These are phyloP conservation scores for Aelia acuminata DNA, from an alignment of 2,888 invertebrate species.

Conservation along the genomic window DNA sequence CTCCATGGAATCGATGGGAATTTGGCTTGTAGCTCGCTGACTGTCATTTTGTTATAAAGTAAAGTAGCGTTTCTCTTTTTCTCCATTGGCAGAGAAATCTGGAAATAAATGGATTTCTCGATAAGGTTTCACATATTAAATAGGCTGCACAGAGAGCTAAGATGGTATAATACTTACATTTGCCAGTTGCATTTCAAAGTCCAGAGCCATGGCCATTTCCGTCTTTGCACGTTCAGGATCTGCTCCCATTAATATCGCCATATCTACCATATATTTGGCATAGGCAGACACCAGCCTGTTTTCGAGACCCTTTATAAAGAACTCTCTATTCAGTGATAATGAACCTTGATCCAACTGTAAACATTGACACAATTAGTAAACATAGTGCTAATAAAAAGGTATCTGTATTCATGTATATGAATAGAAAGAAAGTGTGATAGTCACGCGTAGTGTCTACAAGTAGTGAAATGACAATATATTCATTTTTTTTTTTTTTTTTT, in stretches of 20 bases:
- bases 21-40: slow-evolving; percentile 81
- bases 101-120: slow-evolving; percentile 64
- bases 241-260: slow-evolving; percentile 89
- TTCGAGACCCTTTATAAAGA: slow-evolving; percentile 84
- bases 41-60: slow-evolving; percentile 92
- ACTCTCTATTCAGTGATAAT: slow-evolving; percentile 87
- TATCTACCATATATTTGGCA: slow-evolving; percentile 88
- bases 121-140: neutral
- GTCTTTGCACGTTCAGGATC: slow-evolving; percentile 76
- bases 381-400: no score
- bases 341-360: slow-evolving; percentile 88
- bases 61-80: slow-evolving; percentile 91
- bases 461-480: no score
- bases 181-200: slow-evolving; percentile 91
- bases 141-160: neutral
- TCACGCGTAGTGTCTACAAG: no score
- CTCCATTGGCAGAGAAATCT: slow-evolving; percentile 90
- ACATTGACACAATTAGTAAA: neutral
- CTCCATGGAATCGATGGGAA: slow-evolving; percentile 86
- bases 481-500: no score
- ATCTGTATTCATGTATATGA: no score
- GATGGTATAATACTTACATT: slow-evolving; percentile 78
- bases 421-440: no score
- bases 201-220: slow-evolving; percentile 84
- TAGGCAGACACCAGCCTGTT: slow-evolving; percentile 90